Evolutionary conservation across 2,797 vertebrate genomes (phyloP).

Genomic region (Borostomias antarcticus): DNA sequence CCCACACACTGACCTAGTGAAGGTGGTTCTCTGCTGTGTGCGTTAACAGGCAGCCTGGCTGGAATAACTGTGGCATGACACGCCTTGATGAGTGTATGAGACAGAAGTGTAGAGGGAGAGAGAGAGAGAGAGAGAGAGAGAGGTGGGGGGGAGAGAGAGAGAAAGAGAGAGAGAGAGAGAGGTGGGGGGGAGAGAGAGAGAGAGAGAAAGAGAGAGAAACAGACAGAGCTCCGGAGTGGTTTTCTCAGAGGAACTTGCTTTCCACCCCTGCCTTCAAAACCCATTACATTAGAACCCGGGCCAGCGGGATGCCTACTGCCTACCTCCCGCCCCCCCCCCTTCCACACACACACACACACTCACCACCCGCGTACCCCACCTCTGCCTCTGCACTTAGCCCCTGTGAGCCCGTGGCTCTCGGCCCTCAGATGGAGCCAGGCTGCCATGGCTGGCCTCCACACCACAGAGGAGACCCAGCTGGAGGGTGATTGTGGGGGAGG

Average conservation of each 20-base stretch:
- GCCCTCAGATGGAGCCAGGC: too few relatives aligned
- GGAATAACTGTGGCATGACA: slow-evolving; percentile 46
- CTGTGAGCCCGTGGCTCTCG: too few relatives aligned
- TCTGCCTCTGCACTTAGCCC: slow-evolving; percentile 62
- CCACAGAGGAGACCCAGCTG: too few relatives aligned
- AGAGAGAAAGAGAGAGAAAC: slow-evolving; percentile 19
- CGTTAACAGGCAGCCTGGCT: slow-evolving; percentile 36
- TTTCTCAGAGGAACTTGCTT: slow-evolving; percentile 60
- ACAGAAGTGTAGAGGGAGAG: too few relatives aligned
- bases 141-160: too few relatives aligned
- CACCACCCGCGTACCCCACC: slow-evolving; percentile 24
- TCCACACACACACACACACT: slow-evolving; percentile 8
- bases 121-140: too few relatives aligned
- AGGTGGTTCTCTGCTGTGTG: slow-evolving; percentile 42
- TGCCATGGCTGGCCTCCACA: too few relatives aligned
- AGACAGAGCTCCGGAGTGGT: slow-evolving; percentile 60
- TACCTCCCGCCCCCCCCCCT: slow-evolving; percentile 26
- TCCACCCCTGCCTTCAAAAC: slow-evolving; percentile 58
- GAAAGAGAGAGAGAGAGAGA: too few relatives aligned
- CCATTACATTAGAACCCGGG: slow-evolving; percentile 67
- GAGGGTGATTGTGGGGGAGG: too few relatives aligned
- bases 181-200: too few relatives aligned
- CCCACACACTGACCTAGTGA: slow-evolving; percentile 36
- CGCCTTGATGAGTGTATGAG: slow-evolving; percentile 55
- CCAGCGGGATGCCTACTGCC: slow-evolving; percentile 57